phyloP scores from a whole-genome alignment of 2,113 vertebrate species.

The Hiodon alosoides region DNA sequence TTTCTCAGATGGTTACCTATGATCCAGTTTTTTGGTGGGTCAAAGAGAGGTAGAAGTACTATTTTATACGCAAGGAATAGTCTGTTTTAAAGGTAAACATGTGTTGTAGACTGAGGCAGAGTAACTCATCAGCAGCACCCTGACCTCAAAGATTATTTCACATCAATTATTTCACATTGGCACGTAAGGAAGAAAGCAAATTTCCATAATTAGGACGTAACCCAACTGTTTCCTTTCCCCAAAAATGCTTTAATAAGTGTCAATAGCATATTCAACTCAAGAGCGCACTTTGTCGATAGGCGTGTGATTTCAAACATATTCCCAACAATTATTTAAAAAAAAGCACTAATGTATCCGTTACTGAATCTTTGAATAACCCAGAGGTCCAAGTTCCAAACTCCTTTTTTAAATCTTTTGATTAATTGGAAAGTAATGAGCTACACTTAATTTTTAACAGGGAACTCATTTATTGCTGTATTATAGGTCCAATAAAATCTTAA shows the following conservation, averaged over 20 bases:
- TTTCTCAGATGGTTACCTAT: too few relatives aligned
- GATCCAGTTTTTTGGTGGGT: too few relatives aligned
- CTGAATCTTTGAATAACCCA: constrained; percentile 24
- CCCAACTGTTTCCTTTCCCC: constrained; percentile 42
- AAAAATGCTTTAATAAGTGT: constrained; percentile 40
- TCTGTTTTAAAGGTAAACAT: not conserved
- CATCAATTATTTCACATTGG: constrained; percentile 39
- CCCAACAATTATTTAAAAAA: not conserved
- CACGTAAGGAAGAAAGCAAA: constrained; percentile 35
- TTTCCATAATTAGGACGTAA: constrained; percentile 51
- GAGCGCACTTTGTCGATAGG: constrained; percentile 8
- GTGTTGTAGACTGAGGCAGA: constrained; percentile 35
- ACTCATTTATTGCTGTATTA: constrained; percentile 17
- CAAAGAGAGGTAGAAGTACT: not conserved
- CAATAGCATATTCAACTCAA: constrained; percentile 36
- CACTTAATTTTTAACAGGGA: constrained; percentile 6
- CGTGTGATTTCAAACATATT: not conserved
- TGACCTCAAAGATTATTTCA: constrained; percentile 48
- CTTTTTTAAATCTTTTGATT: constrained; percentile 4
- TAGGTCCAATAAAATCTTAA: constrained; percentile 25
- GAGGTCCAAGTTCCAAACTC: not conserved
- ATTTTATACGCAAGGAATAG: too few relatives aligned
- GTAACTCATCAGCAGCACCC: constrained; percentile 42
- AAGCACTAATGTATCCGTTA: constrained; percentile 36
- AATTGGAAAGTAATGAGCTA: constrained; percentile 2